These are phyloP conservation scores for Antidorcas marsupialis DNA, from an alignment of 2,113 vertebrate species.

Conservation along the genomic window DNA sequence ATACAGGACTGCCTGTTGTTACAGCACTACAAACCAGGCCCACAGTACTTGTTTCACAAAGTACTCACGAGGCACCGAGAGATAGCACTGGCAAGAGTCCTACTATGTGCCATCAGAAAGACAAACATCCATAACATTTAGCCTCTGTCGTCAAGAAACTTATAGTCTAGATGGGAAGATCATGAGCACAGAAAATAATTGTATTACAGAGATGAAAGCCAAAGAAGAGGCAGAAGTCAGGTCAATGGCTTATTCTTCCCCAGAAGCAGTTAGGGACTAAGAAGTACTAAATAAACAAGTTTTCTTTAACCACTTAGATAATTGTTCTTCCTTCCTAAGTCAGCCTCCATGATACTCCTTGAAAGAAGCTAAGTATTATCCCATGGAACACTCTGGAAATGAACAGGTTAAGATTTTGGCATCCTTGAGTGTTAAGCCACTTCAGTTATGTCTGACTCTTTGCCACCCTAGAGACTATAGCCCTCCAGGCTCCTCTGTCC, in stretches of 20 bases:
- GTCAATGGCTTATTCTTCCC: not conserved
- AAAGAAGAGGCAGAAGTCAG: not conserved
- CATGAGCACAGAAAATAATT: not conserved
- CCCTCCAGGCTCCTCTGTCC: not conserved
- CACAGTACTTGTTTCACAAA: not conserved
- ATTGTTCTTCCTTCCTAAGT: not conserved
- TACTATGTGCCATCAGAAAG: not conserved
- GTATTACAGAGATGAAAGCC: not conserved
- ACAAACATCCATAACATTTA: not conserved
- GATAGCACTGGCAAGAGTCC: not conserved
- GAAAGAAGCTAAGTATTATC: not conserved
- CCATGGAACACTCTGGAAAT: slow-evolving; percentile 24
- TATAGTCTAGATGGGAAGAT: not conserved
- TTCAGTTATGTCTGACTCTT: not conserved
- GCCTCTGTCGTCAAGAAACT: not conserved
- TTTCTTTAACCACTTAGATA: not conserved
- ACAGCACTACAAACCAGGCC: not conserved
- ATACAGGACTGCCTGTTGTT: not conserved
- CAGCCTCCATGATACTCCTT: not conserved
- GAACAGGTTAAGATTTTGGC: slow-evolving; percentile 60
- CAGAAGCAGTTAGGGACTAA: not conserved
- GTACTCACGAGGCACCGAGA: not conserved
- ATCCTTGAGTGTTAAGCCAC: not conserved
- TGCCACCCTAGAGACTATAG: not conserved
- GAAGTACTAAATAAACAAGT: not conserved